Evolutionary conservation across 2,888 invertebrate species (phyloP), one percentile per base, ranked within the genome.

Genomic region (Catotricha subobsoleta): DNA sequence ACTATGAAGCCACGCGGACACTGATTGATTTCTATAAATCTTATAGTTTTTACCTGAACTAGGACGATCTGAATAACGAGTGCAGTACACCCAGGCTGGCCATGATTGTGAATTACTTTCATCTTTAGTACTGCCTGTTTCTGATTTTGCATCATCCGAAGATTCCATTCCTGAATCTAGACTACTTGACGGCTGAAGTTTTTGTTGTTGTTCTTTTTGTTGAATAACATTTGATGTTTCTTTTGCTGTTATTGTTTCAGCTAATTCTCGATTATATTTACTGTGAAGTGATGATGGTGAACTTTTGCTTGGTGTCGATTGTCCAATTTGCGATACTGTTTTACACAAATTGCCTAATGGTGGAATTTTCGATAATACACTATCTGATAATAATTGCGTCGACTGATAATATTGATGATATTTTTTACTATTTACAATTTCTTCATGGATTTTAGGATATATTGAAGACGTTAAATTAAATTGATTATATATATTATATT

Each of bases 61-160:
- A 5, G 87, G 87, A 54, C 87, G 69, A 60, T 87, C 87, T 53
- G 81, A 82, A 66, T 97, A 97, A 57, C 97, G 69, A 7, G 95
- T 97, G 66, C 95, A 97, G 66, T 90, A 97, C 35, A 97, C 90
- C 97, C 95, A 97, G 23, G 95, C 94, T 0, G 95, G 95, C 87
- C 90, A 91, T 54, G 83, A 60, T 53, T 50, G 64, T 48, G 52
- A 65, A 43, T 58, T 59, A 39, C 58, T 58, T 9, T 59, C 62
- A 35, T 61, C 59, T 45, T 47, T 47, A 28, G 59, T 59, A 1
- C 59, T 60, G 21, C 62, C 19, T 34, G 56, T 55, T 33, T 62
- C 62, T 27, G 62, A 63, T 45, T 60, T 56, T 3, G 62, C 58
- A 43, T 63, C 62, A 43, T 63, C 63, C 3, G 62, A 62, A 34